Evolutionary conservation across 2,888 invertebrate species (phyloP), one percentile per base, ranked within the genome.

Genomic region (Pyrrhia umbra): DNA sequence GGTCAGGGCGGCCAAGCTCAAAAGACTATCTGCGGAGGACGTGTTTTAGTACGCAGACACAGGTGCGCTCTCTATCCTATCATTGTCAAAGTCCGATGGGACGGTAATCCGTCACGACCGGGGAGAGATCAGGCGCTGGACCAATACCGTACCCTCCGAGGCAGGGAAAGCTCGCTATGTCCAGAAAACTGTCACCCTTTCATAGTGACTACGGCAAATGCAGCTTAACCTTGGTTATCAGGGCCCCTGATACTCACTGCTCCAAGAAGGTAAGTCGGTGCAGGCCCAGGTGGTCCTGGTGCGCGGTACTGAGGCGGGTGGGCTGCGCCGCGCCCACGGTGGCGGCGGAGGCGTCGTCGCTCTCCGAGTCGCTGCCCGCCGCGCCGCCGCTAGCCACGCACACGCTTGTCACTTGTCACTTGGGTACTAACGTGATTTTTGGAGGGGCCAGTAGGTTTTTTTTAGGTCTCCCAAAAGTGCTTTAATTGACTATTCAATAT

Each of bases 321-420:
- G 91, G 86, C 80, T 91, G 84, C 45, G 85, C 77, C 68, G 93
- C 92, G 63, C 94, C 90, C 20, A 84, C 90, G 0, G 91, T 87
- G 6, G 92, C 91, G 47, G 92, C 91, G 43, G 95, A 91, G 39
- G 95, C 92, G 83, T 96, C 97, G 92, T 97, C 97, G 71, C 97
- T 97, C 92, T 97, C 97, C 89, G 97, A 97, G 95, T 97, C 96
- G 86, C 94, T 96, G 89, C 89, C 96, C 92, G 68, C 88, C 90
- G 78, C 86, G 84, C 61, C 95, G 90, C 89, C 66, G 54, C 80
- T 78, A 80, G 40, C 65, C 64, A 75, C 66, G 60, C 66, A 21
- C 13, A 67, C 30, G 54, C 58, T 21, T 51, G 52, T 67, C 54
- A 45, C 39, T 47, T 54, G 47, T 67, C 61, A 60, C 63, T 60